Evolutionary conservation across 2,888 invertebrate genomes (phyloP), one percentile per base, ranked within the genome.

Genomic region (Orthonychiurus folsomi): DNA sequence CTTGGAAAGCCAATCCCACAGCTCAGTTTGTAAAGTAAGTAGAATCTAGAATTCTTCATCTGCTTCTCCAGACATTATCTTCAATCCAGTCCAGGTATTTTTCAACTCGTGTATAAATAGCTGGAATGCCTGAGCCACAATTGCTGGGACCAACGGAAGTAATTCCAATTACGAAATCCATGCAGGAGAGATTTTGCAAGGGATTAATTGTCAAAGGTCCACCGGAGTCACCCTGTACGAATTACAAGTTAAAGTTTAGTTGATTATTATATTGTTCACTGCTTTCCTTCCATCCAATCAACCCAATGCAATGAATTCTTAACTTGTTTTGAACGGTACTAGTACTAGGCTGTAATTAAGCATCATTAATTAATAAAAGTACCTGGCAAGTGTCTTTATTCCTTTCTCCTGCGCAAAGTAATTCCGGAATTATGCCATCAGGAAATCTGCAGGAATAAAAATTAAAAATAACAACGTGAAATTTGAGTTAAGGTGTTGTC

Each of bases 321-420:
- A n/a, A n/a, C n/a, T n/a, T n/a, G n/a, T n/a, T n/a, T n/a, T n/a
- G n/a, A n/a, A n/a, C n/a, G n/a, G n/a, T n/a, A n/a, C n/a, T n/a
- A n/a, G n/a, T n/a, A n/a, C n/a, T n/a, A n/a, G n/a, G n/a, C n/a
- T n/a, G n/a, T n/a, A n/a, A n/a, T n/a, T n/a, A n/a, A n/a, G n/a
- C n/a, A n/a, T n/a, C n/a, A n/a, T n/a, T n/a, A n/a, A n/a, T n/a
- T n/a, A n/a, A n/a, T n/a, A n/a, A n/a, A n/a, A n/a, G n/a, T n/a
- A 52, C 52, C 52, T 52, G 52, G 52, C 52, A 52, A 5, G 52
- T 52, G n/a, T 52, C 52, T n/a, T n/a, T 52, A 12, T n/a, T 20
- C 20, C 9, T 52, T n/a, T 20, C 52, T 48, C 48, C 48, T 12
- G 52, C 52, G n/a, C 52, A 52, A 23, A 52, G 52, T 3, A 12